A percentile compares a stretch with the other conserved stretches of the same genome.
Conservation (phyloP, 1,140 invertebrate species). For the Pseudachorutes palmiensis region DNA sequence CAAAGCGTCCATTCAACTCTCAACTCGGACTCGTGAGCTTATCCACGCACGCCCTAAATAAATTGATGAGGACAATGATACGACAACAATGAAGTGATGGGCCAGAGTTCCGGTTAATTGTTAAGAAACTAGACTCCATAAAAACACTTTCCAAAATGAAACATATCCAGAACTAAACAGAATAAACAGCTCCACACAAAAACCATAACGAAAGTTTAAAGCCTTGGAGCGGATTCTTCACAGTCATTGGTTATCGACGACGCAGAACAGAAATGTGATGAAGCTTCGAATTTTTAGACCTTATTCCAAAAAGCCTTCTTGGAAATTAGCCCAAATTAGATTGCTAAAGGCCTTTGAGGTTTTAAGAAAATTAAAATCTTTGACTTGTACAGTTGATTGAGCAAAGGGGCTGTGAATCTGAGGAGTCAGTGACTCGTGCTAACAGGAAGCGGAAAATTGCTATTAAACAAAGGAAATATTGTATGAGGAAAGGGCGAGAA, state of each 20-base stretch:
- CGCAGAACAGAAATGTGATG: no score
- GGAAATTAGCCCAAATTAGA: no score
- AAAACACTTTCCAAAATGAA: neutral
- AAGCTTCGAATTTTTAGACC: no score
- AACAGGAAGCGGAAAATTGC: neutral
- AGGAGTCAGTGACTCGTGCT: neutral
- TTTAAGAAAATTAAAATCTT: neutral
- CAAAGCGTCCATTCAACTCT: no score
- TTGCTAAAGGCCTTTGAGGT: no score
- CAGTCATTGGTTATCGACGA: no score
- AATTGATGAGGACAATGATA: neutral
- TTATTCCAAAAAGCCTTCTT: no score
- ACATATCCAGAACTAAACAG: neutral
- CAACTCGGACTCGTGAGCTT: neutral
- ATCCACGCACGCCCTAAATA: neutral
- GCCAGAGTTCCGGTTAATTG: neutral
- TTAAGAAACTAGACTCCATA: neutral
- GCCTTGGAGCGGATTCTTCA: no score
- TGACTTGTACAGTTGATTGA: neutral
- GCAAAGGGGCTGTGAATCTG: neutral
- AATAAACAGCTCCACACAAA: no score
- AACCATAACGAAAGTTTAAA: no score
- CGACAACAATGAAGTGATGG: neutral
- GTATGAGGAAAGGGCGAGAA: neutral
- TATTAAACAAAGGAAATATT: neutral